Evolutionary conservation across 1,140 invertebrate species (phyloP), one percentile per base, ranked within the genome.

Genomic region (Pseudomyrmex dendroicus): DNA sequence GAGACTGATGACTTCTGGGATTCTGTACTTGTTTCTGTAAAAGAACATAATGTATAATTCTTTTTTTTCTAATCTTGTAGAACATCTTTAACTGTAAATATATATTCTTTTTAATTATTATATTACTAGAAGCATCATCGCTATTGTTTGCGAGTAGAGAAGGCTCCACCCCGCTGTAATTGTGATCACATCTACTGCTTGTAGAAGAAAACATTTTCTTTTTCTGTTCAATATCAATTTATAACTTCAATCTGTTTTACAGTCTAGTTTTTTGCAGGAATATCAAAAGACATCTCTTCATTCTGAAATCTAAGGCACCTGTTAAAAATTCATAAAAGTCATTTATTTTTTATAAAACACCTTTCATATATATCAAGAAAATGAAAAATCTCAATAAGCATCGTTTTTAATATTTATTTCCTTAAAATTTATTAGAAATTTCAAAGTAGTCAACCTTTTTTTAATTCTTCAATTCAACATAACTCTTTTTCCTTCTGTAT

Each of bases 161-260:
- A 46, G 22, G 15, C 54, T 67, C 50, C 0, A 48, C 66, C 48
- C 90, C 90, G 48, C 84, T 92, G 44, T 92, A 92, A 77, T 91
- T 92, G 61, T 92, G 91, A 82, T 93, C 92, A 25, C 73, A 87
- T 35, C 85, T 89, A 44, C 68, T 85, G 13, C 61, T n/a, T 54
- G 85, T 77, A 82, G 13, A 57, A 76, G 77, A 83, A 56, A 83
- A 74, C 90, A 91, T 89, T 50, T 85, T 84, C 52, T 54, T 73
- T 17, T 57, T 72, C 12, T 17, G 20, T 52, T 20, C 8, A 35
- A 12, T 2, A 63, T 64, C 20, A 13, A 10, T 50, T 50, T 35
- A 3, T 15, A 66, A 25, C 48, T 67, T 3, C 25, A 66, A 15
- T 48, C 54, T 22, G n/a, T 66, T 10, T 10, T 62, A 22, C 22